Conservation (phyloP, 2,113 vertebrate species). For the Cryptotis parvus region DNA sequence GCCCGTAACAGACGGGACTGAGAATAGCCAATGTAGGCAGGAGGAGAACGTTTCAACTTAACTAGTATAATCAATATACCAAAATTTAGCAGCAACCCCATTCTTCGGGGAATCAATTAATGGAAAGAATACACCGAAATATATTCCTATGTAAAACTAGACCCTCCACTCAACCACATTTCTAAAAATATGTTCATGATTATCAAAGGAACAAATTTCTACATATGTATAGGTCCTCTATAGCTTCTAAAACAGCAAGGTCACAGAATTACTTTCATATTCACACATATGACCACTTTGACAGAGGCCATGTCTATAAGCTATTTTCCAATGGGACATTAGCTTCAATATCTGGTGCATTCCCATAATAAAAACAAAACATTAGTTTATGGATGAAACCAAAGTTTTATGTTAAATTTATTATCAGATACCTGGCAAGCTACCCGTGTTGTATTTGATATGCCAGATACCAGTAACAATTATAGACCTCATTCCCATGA, state of each 20-base stretch:
- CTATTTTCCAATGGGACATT: background rate
- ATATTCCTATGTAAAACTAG: too few species aligned
- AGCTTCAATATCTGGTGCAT: background rate
- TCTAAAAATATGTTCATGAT: background rate
- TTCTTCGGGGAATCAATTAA: too few species aligned
- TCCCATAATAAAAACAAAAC: background rate
- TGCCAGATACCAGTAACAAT: too few species aligned
- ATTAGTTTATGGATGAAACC: background rate
- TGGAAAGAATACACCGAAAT: too few species aligned
- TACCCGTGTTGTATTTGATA: too few species aligned
- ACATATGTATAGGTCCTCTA: background rate
- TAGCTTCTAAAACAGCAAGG: rapidly evolving
- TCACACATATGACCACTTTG: background rate
- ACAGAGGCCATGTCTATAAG: background rate
- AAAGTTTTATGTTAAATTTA: background rate
- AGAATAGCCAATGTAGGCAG: too few species aligned
- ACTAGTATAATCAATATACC: too few species aligned
- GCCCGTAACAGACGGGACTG: too few species aligned
- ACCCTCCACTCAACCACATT: too few species aligned
- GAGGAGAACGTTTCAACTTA: too few species aligned
- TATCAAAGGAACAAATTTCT: background rate
- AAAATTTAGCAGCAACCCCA: too few species aligned
- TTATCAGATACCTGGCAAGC: background rate
- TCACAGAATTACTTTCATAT: background rate
- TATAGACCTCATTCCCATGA: too few species aligned